These are phyloP conservation scores for Anthonomus grandis DNA, from an alignment of 1,140 invertebrate species.

Conservation along the genomic window DNA sequence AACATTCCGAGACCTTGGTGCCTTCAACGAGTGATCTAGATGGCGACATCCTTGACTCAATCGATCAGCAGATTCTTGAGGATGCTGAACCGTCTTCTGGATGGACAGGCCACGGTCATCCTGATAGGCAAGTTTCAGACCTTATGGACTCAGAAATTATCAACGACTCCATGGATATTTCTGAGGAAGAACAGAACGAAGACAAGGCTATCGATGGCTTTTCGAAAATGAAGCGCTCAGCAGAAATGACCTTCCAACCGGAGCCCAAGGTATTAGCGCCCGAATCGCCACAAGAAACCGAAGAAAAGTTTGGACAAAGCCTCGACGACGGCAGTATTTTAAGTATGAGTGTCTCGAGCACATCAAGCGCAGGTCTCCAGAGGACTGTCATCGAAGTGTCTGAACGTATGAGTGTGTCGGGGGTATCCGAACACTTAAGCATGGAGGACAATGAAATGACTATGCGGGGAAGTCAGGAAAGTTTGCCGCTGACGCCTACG, in stretches of 20 bases:
- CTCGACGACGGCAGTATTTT: slow-evolving; percentile 57
- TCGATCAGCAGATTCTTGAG: slow-evolving; percentile 41
- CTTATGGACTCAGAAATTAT: slow-evolving; percentile 35
- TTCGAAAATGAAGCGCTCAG: slow-evolving; percentile 78
- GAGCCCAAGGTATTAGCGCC: slow-evolving; percentile 53
- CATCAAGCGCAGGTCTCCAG: slow-evolving; percentile 52
- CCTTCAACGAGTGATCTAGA: slow-evolving; percentile 63
- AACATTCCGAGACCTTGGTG: slow-evolving; percentile 85
- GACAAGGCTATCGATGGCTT: slow-evolving; percentile 49
- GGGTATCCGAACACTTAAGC: slow-evolving; percentile 54
- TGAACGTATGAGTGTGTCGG: slow-evolving; percentile 51
- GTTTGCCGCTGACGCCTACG: slow-evolving; percentile 33
- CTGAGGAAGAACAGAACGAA: slow-evolving; percentile 51
- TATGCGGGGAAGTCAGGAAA: slow-evolving; percentile 35
- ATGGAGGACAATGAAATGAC: slow-evolving; percentile 39
- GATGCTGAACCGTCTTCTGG: slow-evolving; percentile 28
- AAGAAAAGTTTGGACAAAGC: slow-evolving; percentile 55
- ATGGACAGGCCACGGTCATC: slow-evolving; percentile 16
- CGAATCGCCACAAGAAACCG: slow-evolving; percentile 39
- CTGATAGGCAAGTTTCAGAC: slow-evolving; percentile 33
- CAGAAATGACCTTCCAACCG: slow-evolving; percentile 86
- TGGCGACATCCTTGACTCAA: slow-evolving; percentile 49
- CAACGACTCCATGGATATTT: slow-evolving; percentile 48
- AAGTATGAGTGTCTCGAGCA: slow-evolving; percentile 56
- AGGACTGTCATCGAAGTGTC: slow-evolving; percentile 56